Conservation (phyloP, 2,113 vertebrate genomes). For the Bucco capensis region DNA sequence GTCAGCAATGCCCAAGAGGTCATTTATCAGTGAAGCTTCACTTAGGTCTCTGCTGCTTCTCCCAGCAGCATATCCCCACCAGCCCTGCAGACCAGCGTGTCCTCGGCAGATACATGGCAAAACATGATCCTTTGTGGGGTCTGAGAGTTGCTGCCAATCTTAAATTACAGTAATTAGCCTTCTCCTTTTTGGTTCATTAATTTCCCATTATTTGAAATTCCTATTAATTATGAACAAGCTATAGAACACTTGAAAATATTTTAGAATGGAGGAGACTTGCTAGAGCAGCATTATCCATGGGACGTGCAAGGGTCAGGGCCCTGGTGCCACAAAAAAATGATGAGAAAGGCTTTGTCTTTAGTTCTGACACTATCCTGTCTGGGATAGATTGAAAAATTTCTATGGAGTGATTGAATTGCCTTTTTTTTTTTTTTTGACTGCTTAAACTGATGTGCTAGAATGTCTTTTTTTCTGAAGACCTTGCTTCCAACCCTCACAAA, state of each 20-base stretch:
- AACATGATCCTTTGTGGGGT: background rate
- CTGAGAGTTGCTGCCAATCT: conserved; percentile 25
- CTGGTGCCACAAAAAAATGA: background rate
- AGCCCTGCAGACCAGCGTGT: accelerated
- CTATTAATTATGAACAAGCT: conserved; percentile 53
- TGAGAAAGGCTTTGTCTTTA: background rate
- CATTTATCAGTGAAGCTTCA: background rate
- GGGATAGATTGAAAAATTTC: background rate
- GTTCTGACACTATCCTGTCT: background rate
- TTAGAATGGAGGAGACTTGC: background rate
- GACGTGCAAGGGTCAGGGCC: accelerated
- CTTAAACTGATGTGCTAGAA: background rate
- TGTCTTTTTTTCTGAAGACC: background rate
- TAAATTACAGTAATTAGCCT: conserved; percentile 44
- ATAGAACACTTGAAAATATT: conserved; percentile 11
- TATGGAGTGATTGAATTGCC: background rate
- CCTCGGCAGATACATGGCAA: background rate
- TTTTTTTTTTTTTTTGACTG: background rate
- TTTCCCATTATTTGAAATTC: conserved; percentile 53
- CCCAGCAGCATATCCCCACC: accelerated
- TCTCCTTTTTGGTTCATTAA: conserved; percentile 55
- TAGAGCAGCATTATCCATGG: background rate
- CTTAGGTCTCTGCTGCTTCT: accelerated
- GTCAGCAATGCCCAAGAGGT: background rate
- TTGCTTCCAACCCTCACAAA: background rate